A percentile compares a stretch with the other conserved stretches of the same genome.
These are phyloP conservation scores for Apodemus sylvaticus DNA, from an alignment of 2,113 vertebrate species.

Conservation along the genomic window DNA sequence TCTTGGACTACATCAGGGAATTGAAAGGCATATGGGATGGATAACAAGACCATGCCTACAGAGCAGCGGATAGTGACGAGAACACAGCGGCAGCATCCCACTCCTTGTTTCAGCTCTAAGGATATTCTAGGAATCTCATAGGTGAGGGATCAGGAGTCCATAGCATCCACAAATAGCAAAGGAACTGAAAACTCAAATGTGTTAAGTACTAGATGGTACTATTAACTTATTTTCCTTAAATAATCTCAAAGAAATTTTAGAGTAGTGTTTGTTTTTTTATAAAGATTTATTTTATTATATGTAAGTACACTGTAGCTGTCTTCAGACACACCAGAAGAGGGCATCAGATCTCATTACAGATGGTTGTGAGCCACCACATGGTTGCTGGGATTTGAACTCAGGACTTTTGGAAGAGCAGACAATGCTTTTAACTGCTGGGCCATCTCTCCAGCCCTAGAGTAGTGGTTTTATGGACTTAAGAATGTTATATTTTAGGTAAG, in stretches of 20 bases:
- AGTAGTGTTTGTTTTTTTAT: background rate
- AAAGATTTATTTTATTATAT: too few relatives aligned
- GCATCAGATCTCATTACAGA: too few relatives aligned
- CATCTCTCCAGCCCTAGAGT: too few relatives aligned
- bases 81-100: background rate
- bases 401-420: too few relatives aligned
- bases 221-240: slow-evolving; percentile 32
- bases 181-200: slow-evolving; percentile 16
- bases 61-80: background rate
- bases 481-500: too few relatives aligned
- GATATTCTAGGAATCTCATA: background rate
- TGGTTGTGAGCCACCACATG: too few relatives aligned
- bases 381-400: too few relatives aligned
- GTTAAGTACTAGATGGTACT: background rate
- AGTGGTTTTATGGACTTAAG: too few relatives aligned
- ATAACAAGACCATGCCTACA: background rate
- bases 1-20: background rate
- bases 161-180: background rate
- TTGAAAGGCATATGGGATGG: background rate
- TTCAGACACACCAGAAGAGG: too few relatives aligned
- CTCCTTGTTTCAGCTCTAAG: slow-evolving; percentile 5
- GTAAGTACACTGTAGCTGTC: too few relatives aligned
- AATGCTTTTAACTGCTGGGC: too few relatives aligned
- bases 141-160: slow-evolving; percentile 3
- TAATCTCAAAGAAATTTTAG: background rate